Percentiles rank a stretch among this genome's conserved stretches.
These are phyloP conservation scores for Cyrtodaria siliqua DNA, from an alignment of 2,888 invertebrate genomes.

Conservation along the genomic window DNA sequence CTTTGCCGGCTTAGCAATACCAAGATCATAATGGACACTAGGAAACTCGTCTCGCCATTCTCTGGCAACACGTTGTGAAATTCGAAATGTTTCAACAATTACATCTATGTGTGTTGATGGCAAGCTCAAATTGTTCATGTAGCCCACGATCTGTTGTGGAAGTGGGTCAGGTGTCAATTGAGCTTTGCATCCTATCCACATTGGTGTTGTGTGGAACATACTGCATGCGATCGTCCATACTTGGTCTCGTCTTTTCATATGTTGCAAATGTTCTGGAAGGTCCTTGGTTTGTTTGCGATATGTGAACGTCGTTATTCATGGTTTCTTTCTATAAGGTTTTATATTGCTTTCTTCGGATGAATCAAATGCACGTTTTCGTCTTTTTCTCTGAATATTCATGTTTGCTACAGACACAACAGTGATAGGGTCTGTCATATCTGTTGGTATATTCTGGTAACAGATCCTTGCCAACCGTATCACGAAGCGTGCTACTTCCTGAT, in stretches of 20 bases:
- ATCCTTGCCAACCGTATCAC: no score
- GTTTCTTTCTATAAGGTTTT: slow-evolving; percentile 48
- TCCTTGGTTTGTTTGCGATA: slow-evolving; percentile 2
- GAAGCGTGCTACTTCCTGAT: slow-evolving; percentile 42
- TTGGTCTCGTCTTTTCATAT: slow-evolving; percentile 1
- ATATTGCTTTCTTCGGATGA: background rate
- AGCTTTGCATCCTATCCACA: slow-evolving; percentile 59
- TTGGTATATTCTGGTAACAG: no score
- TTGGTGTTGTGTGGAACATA: no score
- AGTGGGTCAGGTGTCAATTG: slow-evolving; percentile 34
- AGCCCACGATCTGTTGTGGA: slow-evolving; percentile 39
- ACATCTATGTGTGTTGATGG: slow-evolving; percentile 57
- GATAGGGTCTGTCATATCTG: no score
- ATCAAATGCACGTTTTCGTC: background rate
- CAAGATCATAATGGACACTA: slow-evolving; percentile 38
- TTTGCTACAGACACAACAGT: no score
- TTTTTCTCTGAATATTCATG: no score
- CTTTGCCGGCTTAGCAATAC: slow-evolving; percentile 47
- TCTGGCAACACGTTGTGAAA: no score
- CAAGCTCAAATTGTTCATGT: slow-evolving; percentile 43
- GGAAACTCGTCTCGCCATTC: no score
- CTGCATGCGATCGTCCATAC: no score
- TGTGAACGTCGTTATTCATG: slow-evolving; percentile 25
- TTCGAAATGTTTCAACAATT: slow-evolving; percentile 51
- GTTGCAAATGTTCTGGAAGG: background rate